Conservation (phyloP, 1,140 invertebrate genomes). For the Lamellibrachia luymesi region DNA sequence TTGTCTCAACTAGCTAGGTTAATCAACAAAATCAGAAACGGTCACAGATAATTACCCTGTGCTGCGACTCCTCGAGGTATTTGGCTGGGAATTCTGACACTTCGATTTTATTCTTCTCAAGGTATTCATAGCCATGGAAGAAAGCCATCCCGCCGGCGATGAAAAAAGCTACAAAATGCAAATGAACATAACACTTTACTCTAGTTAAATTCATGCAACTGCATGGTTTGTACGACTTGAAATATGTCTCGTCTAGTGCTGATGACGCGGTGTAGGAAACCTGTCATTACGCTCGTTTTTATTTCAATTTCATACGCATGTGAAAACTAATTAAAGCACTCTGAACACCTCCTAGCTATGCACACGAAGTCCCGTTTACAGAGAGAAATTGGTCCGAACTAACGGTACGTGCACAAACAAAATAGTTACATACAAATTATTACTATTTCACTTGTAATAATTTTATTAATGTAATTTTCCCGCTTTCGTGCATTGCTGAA, state of each 20-base stretch:
- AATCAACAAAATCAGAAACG: too few species aligned
- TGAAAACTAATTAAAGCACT: too few species aligned
- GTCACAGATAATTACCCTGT: background rate
- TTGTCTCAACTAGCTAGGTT: too few species aligned
- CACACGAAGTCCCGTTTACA: too few species aligned
- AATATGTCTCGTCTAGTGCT: too few species aligned
- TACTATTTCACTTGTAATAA: background rate
- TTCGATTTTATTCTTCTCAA: constrained; percentile 47
- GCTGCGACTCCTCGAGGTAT: background rate
- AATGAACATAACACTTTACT: background rate
- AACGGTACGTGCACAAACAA: too few species aligned
- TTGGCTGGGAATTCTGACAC: background rate
- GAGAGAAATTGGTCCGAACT: too few species aligned
- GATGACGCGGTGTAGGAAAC: too few species aligned
- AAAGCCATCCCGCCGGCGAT: constrained; percentile 47
- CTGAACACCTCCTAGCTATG: too few species aligned
- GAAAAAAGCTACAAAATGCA: constrained; percentile 40
- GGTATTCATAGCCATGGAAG: constrained; percentile 51
- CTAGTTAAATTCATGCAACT: background rate
- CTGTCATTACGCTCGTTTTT: too few species aligned
- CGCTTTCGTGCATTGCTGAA: background rate
- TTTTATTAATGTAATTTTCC: background rate
- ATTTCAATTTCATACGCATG: too few species aligned
- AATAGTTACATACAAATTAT: background rate
- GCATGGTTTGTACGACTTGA: too few species aligned